These are phyloP conservation scores for Amphiduros pacificus DNA, from an alignment of 2,888 invertebrate species.

Conservation along the genomic window DNA sequence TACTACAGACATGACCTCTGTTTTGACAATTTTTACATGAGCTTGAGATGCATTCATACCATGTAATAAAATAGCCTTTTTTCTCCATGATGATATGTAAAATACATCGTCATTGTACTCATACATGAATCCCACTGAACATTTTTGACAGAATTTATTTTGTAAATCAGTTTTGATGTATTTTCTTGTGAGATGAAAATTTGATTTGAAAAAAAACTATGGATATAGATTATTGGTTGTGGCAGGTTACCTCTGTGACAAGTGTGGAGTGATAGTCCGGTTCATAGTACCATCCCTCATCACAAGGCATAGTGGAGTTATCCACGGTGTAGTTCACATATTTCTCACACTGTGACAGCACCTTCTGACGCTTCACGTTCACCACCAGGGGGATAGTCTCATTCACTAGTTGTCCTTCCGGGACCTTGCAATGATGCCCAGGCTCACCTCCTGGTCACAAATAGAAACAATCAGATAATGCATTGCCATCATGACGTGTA, in stretches of 20 bases:
- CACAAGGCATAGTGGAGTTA: constrained; percentile 23
- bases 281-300: constrained; percentile 30
- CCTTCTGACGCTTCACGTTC: not conserved
- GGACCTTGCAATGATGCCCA: constrained; percentile 26
- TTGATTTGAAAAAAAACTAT: too few species aligned
- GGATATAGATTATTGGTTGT: not conserved
- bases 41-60: too few species aligned
- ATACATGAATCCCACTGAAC: too few species aligned
- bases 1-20: not conserved
- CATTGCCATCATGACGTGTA: too few species aligned
- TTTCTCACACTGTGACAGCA: constrained; percentile 18
- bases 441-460: constrained; percentile 23
- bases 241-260: constrained; percentile 30
- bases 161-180: too few species aligned
- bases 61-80: too few species aligned
- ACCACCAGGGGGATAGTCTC: constrained; percentile 23
- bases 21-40: too few species aligned
- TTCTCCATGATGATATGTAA: too few species aligned
- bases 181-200: too few species aligned
- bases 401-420: constrained; percentile 13
- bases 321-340: constrained; percentile 18
- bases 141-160: too few species aligned
- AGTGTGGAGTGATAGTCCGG: constrained; percentile 22
- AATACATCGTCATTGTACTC: too few species aligned
- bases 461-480: too few species aligned